Evolutionary conservation across 1,140 invertebrate genomes (phyloP), one percentile per base, ranked within the genome.

Genomic region (Cryptotermes secundus): DNA sequence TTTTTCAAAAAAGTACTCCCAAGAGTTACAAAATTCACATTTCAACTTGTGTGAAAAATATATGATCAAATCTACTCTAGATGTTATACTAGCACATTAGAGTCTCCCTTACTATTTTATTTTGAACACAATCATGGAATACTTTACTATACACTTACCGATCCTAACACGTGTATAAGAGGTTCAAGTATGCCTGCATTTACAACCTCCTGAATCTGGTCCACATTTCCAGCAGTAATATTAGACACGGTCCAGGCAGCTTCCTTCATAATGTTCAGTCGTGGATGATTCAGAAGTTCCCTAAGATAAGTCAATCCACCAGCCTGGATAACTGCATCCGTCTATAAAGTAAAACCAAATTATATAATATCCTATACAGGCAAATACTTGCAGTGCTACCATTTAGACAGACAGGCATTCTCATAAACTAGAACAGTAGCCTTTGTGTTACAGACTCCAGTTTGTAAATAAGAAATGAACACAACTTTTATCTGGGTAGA

Each of bases 211-310:
- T 96, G 94, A 85, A 97, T 95, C 90, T 97, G 96, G 0, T 92
- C 88, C 65, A 90, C 87, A 87, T 94, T 96, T 35, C 96, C 96
- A 85, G 96, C 96, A 79, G 95, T 94, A 45, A 97, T 94, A 87
- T 96, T 97, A 36, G 95, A 96, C 45, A 96, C 90, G 82, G 95
- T 94, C 96, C 94, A 98, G 42, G 96, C 94, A 86, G 96, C 94
- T 90, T 97, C 96, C 89, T 97, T 95, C 36, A 97, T 95, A 86
- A 97, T 94, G 87, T 95, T 95, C 45, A 92, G 90, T 86, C 96
- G 96, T 10, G 89, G 89, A 88, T 97, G 96, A 72, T 93, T 90
- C 26, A 99, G 90, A 19, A 99, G 91, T 19, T 90, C 88, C 12
- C 92, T 91, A 83, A 99, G 92, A 86, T 95, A 91, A 10, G 92